A percentile compares a stretch with the other conserved stretches of the same genome.
These are phyloP conservation scores for Alosa alosa DNA, from an alignment of 2,113 vertebrate species.

Conservation along the genomic window DNA sequence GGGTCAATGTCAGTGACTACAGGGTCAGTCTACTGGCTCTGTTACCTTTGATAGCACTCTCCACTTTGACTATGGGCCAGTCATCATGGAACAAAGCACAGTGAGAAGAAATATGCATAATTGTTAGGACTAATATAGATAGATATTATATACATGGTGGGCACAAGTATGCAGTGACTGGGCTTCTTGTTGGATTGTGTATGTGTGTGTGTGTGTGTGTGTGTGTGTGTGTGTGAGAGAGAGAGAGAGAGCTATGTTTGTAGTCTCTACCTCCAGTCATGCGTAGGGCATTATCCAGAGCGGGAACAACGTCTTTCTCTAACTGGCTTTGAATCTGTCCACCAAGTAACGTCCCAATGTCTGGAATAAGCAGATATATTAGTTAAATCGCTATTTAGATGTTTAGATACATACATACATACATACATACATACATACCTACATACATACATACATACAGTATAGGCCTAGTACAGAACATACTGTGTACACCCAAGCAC, in stretches of 20 bases:
- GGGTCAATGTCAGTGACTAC: slow-evolving; percentile 50
- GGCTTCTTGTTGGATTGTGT: background rate
- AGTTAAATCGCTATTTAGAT: background rate
- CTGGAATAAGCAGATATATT: slow-evolving; percentile 56
- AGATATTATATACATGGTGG: background rate
- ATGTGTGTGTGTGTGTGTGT: slow-evolving; percentile 5
- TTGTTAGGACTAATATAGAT: background rate
- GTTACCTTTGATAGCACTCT: slow-evolving; percentile 84
- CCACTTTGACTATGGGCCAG: slow-evolving; percentile 80
- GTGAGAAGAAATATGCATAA: slow-evolving; percentile 36
- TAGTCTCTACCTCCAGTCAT: slow-evolving; percentile 82
- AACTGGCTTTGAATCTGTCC: slow-evolving; percentile 77
- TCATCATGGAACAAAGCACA: slow-evolving; percentile 40
- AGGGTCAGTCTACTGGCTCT: slow-evolving; percentile 15
- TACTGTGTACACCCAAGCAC: background rate
- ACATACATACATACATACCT: background rate
- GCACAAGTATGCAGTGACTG: background rate
- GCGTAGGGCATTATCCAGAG: slow-evolving; percentile 78
- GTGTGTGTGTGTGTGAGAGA: slow-evolving; percentile 10
- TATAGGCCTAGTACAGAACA: background rate
- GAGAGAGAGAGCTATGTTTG: background rate
- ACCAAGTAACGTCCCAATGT: slow-evolving; percentile 82
- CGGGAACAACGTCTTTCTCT: slow-evolving; percentile 79
- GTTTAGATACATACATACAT: background rate
- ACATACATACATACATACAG: background rate